Base-by-base conservation (phyloP, 2,113 vertebrate genomes). In the Genyomyrus donnyi region DNA sequence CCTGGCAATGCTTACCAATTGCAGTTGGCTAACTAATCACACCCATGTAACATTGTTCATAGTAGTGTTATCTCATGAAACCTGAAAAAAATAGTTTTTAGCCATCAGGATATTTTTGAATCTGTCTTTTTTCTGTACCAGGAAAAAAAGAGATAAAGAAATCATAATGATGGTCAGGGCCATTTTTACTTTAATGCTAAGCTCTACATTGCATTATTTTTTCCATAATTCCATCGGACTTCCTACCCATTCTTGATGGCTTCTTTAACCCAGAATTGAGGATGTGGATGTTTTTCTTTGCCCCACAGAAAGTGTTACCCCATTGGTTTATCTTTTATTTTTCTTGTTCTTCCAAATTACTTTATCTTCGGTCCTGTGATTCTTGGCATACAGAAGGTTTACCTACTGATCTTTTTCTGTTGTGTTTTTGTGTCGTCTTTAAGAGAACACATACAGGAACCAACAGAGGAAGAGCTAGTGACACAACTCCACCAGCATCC, bases 381-480 rank as follows among this genome's bases (percentile, higher is more conserved):
- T 39, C 74, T 80, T 35, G 62, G 9, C 62, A 70, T 31, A 31
- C 10, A 70, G 58, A 62, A 62, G n/a, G n/a, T 27, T 70, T 11
- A 31, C 62, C 3, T 3, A 39, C 19, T 42, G n/a, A 39, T 42
- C 11, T 19, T 42, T 7, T 80, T 80, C 74, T 80, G 74, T 9
- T 52, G 1, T 85, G 77, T 85, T 85, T 24, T 3, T 21, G 24
- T 52, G 27, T 87, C 45, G 48, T 8, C 90, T 85, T 90, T 5
- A 94, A 99, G 98, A 93, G 96, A 97, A 53, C 95, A 97, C 90
- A 94, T 99, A 91, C 96, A 98, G 93, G 98, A 99, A 89, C 98
- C 98, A 0, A 96, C 96, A 27, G 98, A 98, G 88, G 98, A 98
- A 89, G 97, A 99, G 15, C 89, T 99, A 90, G 31, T 96, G 39